Conservation (phyloP, 2,888 invertebrate genomes). For the Polietes domitor region DNA sequence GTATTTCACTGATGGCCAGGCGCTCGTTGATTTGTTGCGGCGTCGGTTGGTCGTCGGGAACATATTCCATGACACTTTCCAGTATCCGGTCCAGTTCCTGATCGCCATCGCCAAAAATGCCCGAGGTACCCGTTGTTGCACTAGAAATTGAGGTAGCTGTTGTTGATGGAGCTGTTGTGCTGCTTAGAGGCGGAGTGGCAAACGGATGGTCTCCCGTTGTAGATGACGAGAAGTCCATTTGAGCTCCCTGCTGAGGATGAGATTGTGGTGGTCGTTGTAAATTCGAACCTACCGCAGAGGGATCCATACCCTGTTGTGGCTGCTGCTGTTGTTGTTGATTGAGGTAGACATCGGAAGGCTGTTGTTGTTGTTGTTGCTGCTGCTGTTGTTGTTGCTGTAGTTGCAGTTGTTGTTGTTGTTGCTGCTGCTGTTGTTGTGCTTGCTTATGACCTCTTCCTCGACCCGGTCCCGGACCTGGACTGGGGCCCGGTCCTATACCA, state of each 20-base stretch:
- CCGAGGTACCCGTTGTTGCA: slow-evolving; percentile 66
- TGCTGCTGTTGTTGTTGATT: slow-evolving; percentile 76
- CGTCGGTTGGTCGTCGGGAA: slow-evolving; percentile 83
- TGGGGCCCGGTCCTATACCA: not conserved
- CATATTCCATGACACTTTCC: slow-evolving; percentile 92
- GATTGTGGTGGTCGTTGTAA: slow-evolving; percentile 65
- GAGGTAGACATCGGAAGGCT: slow-evolving; percentile 80
- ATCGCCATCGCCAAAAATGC: slow-evolving; percentile 81
- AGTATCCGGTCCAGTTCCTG: slow-evolving; percentile 90
- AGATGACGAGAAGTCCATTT: slow-evolving; percentile 68
- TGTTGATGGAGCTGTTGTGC: slow-evolving; percentile 78
- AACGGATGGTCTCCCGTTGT: slow-evolving; percentile 61
- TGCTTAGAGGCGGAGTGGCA: slow-evolving; percentile 71
- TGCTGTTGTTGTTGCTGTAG: slow-evolving; percentile 77
- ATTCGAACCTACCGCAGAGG: slow-evolving; percentile 66
- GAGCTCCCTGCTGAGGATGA: slow-evolving; percentile 62
- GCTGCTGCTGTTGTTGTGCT: slow-evolving; percentile 67
- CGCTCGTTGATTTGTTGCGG: slow-evolving; percentile 84
- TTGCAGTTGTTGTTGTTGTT: slow-evolving; percentile 72
- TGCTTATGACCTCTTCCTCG: slow-evolving; percentile 65
- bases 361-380: slow-evolving; percentile 71
- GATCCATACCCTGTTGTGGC: slow-evolving; percentile 69
- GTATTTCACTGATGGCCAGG: slow-evolving; percentile 93
- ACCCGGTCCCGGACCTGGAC: slow-evolving; percentile 27
- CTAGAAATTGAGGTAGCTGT: slow-evolving; percentile 72